These are phyloP conservation scores for Saxidomus purpurata DNA, from an alignment of 1,140 invertebrate species.

Conservation along the genomic window DNA sequence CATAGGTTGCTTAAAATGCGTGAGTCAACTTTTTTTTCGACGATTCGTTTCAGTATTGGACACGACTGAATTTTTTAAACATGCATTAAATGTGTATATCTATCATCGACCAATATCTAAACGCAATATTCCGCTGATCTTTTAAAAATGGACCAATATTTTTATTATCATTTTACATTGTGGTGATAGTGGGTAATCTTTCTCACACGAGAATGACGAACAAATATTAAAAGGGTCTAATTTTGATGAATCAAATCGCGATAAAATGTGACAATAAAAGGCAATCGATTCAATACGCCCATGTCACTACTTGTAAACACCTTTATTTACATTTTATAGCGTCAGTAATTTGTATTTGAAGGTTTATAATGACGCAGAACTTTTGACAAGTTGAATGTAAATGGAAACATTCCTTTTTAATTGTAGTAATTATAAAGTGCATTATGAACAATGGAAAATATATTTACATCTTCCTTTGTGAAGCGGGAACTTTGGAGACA, in stretches of 20 bases:
- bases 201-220: neutral
- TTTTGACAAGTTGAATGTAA: conserved; percentile 1
- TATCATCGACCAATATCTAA: too few relatives aligned
- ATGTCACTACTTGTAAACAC: conserved; percentile 30
- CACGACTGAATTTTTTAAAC: too few relatives aligned
- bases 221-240: conserved; percentile 14
- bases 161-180: neutral
- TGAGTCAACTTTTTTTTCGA: too few relatives aligned
- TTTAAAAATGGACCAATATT: neutral
- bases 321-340: conserved; percentile 8
- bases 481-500: neutral
- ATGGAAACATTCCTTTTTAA: conserved; percentile 7
- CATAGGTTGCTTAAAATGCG: too few relatives aligned
- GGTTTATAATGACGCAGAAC: neutral
- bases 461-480: neutral
- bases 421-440: neutral
- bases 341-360: conserved; percentile 26
- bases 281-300: conserved; percentile 19
- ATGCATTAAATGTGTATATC: too few relatives aligned
- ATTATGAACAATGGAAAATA: neutral
- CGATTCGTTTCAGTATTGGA: too few relatives aligned
- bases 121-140: neutral
- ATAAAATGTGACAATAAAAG: conserved; percentile 41
- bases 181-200: neutral
- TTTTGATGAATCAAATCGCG: conserved; percentile 13